Evolutionary conservation across 2,113 vertebrate genomes (phyloP).

Genomic region (Henicopernis longicauda): DNA sequence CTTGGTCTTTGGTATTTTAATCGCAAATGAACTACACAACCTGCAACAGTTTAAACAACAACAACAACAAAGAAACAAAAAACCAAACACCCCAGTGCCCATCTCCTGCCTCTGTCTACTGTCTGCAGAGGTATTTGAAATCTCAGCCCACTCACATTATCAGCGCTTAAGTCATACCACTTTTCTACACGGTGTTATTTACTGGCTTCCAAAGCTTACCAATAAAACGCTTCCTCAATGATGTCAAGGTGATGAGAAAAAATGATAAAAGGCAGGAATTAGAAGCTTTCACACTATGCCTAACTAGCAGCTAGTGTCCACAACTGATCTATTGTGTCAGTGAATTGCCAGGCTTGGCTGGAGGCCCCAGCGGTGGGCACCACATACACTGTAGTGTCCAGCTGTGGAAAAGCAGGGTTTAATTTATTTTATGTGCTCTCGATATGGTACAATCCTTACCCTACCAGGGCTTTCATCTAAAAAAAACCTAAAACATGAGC

Average conservation of each 20-base stretch:
- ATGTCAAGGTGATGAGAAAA: neutral
- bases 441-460: neutral
- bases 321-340: neutral
- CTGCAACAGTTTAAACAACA: constrained; percentile 13
- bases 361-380: fast-evolving
- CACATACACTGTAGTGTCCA: neutral
- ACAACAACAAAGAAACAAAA: neutral
- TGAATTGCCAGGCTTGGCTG: neutral
- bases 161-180: neutral
- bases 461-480: neutral
- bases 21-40: constrained; percentile 10
- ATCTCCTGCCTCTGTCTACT: neutral
- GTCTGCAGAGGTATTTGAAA: neutral
- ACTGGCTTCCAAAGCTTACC: neutral
- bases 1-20: neutral
- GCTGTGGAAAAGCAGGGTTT: neutral
- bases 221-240: neutral
- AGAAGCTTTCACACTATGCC: neutral
- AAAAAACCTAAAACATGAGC: neutral
- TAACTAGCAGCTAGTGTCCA: neutral
- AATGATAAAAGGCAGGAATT: neutral
- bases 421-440: neutral
- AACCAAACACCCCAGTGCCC: neutral
- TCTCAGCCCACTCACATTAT: neutral
- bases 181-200: neutral